These are phyloP conservation scores for Thumatha senex DNA, from an alignment of 2,888 invertebrate genomes.

Conservation along the genomic window DNA sequence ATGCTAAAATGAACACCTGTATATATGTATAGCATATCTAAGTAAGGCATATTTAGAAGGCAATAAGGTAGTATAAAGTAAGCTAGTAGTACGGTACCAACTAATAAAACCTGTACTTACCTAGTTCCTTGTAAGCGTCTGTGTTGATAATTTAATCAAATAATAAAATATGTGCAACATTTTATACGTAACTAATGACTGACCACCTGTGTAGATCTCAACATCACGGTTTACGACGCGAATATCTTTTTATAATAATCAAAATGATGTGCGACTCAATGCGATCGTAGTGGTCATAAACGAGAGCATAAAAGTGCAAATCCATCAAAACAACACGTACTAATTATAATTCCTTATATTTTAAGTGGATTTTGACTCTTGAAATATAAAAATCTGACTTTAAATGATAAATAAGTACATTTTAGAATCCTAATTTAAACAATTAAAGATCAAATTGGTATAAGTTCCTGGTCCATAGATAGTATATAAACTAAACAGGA, in stretches of 20 bases:
- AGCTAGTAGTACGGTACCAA: too few relatives aligned
- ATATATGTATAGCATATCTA: too few relatives aligned
- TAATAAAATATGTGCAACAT: neutral
- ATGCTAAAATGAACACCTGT: too few relatives aligned
- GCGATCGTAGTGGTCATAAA: neutral
- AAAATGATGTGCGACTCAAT: neutral
- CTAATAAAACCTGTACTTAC: too few relatives aligned
- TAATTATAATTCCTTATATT: slow-evolving; percentile 3
- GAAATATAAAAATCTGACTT: neutral
- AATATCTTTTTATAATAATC: neutral
- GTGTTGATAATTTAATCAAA: neutral
- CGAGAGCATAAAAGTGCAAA: slow-evolving; percentile 1
- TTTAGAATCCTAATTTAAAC: too few relatives aligned
- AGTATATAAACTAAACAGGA: too few relatives aligned
- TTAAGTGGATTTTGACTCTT: neutral
- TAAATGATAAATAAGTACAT: neutral
- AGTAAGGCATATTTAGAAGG: too few relatives aligned
- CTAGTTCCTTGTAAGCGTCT: neutral
- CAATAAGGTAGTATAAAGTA: too few relatives aligned
- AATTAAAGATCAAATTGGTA: too few relatives aligned
- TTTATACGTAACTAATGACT: neutral
- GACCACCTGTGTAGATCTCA: neutral
- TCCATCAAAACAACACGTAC: slow-evolving; percentile 4
- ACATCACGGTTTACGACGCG: neutral
- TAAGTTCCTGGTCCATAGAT: too few relatives aligned